Evolutionary conservation across 2,113 vertebrate genomes (phyloP).

Genomic region (Leptocoma aspasia): DNA sequence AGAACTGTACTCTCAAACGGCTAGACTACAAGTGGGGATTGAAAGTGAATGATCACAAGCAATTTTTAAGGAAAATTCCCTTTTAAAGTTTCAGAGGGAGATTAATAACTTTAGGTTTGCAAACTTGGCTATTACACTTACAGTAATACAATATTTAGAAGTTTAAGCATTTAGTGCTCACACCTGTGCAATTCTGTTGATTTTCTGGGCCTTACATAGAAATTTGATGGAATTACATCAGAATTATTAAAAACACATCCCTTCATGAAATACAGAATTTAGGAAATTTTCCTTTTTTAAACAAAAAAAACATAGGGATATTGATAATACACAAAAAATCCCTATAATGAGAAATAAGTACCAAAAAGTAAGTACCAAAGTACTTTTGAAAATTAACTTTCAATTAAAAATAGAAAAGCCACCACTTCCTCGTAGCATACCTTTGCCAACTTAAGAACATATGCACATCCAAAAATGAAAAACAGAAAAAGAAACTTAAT

Average conservation of each 20-base stretch:
- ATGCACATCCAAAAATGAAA: not conserved
- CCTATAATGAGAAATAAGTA: not conserved
- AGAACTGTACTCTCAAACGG: not conserved
- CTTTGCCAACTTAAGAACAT: not conserved
- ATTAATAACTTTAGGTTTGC: not conserved
- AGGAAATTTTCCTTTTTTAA: not conserved
- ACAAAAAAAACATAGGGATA: fast-evolving
- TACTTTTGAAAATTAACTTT: not conserved
- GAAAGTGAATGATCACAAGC: not conserved
- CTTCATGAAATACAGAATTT: not conserved
- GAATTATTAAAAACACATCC: not conserved
- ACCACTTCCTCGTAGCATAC: not conserved
- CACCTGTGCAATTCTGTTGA: not conserved
- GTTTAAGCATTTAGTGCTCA: not conserved
- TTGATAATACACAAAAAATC: not conserved
- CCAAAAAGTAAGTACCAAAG: not conserved
- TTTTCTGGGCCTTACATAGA: not conserved
- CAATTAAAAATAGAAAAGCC: not conserved
- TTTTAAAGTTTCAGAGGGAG: not conserved
- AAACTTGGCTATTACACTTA: fast-evolving
- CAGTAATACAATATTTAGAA: not conserved
- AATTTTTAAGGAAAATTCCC: not conserved
- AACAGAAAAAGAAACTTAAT: not conserved
- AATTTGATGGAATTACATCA: not conserved
- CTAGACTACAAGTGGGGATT: not conserved